Evolutionary conservation across 92 coral and sea anemone species (phyloP).

Genomic region (Bergia puertoricense): DNA sequence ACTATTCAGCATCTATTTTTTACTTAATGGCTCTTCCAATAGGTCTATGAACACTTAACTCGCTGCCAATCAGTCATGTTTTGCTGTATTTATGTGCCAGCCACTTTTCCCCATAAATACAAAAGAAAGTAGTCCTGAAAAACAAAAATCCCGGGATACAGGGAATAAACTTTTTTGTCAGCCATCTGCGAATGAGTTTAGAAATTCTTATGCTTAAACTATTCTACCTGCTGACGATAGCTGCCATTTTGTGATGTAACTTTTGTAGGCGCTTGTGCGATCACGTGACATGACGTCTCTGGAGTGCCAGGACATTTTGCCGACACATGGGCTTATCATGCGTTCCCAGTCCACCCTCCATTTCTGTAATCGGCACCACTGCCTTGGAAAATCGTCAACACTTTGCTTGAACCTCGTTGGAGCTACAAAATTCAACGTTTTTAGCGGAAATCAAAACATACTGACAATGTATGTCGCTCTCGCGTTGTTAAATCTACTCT

Average conservation of each 20-base stretch:
- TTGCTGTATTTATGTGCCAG: too few species aligned
- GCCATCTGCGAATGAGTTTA: neutral
- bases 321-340: constrained; percentile 31
- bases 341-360: constrained; percentile 44
- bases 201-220: neutral
- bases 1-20: too few species aligned
- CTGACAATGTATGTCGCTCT: too few species aligned
- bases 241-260: constrained; percentile 33
- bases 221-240: constrained; percentile 24
- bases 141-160: too few species aligned
- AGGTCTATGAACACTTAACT: too few species aligned
- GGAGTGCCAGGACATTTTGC: constrained; percentile 35
- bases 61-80: too few species aligned
- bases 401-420: neutral
- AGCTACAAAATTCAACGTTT: neutral
- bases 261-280: constrained; percentile 31
- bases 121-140: too few species aligned
- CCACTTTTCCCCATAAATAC: too few species aligned
- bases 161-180: neutral
- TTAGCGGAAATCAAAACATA: too few species aligned
- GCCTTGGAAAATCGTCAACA: constrained; percentile 8
- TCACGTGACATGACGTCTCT: constrained; percentile 37
- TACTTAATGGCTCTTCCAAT: too few species aligned
- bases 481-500: too few species aligned
- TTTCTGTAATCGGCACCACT: constrained; percentile 41